Conservation (phyloP, 2,888 invertebrate genomes). For the Ferdinandea cuprea region DNA sequence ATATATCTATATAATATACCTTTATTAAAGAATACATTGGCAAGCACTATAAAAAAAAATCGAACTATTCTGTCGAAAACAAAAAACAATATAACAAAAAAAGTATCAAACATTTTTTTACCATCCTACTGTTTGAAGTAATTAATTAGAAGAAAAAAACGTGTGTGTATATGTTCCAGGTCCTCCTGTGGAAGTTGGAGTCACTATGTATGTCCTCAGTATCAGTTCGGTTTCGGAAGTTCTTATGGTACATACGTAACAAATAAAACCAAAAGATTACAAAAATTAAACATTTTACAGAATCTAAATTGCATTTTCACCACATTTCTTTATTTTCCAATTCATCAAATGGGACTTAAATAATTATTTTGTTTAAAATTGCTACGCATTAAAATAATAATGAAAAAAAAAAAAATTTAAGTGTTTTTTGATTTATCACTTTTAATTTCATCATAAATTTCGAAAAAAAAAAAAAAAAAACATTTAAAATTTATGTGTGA, state of each 20-base stretch:
- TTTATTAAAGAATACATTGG: conserved; percentile 22
- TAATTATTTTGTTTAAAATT: conserved; percentile 68
- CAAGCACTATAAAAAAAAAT: conserved; percentile 25
- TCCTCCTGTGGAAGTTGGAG: conserved; percentile 98
- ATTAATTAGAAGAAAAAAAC: conserved; percentile 77
- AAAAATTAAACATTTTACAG: conserved; percentile 67
- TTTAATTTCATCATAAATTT: conserved; percentile 58
- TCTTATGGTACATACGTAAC: conserved; percentile 92
- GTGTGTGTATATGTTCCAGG: conserved; percentile 88
- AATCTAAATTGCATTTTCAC: conserved; percentile 74
- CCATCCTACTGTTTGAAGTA: conserved; percentile 56
- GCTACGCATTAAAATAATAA: conserved; percentile 74
- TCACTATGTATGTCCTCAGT: conserved; percentile 99
- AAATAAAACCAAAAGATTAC: conserved; percentile 54
- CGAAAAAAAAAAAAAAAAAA: conserved; percentile 66
- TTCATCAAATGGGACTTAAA: conserved; percentile 60
- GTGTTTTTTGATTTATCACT: conserved; percentile 43
- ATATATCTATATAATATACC: conserved; percentile 21
- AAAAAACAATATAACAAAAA: conserved; percentile 51
- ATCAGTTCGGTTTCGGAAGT: conserved; percentile 99
- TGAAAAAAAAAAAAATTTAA: no score
- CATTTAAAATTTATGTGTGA: conserved; percentile 67
- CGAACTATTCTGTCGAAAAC: conserved; percentile 53
- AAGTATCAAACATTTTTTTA: conserved; percentile 73
- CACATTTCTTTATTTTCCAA: conserved; percentile 61